Percentiles rank a stretch among this genome's conserved stretches.
Conservation (phyloP, 2,888 invertebrate genomes). For the Drosophila antonietae region DNA sequence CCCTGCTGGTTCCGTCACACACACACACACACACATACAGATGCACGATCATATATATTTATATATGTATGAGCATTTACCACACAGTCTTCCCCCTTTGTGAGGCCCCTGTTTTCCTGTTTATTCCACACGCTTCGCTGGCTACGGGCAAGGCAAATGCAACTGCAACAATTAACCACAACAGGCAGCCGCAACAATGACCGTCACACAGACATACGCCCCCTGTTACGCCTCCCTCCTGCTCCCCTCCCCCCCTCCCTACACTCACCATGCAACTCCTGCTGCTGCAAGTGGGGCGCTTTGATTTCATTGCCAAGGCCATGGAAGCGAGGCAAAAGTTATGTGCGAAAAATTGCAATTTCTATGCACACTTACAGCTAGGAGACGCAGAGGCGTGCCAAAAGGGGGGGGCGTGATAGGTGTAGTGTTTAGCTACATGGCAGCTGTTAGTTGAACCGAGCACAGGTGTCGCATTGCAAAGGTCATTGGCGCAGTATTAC, state of each 20-base stretch:
- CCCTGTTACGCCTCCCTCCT: neutral
- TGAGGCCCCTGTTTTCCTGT: constrained; percentile 19
- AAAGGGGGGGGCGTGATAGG: neutral
- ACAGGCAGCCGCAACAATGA: constrained; percentile 41
- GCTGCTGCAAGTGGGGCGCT: constrained; percentile 4
- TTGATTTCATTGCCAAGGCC: constrained; percentile 72
- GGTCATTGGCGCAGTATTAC: constrained; percentile 46
- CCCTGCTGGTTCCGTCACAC: constrained; percentile 7
- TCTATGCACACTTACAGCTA: constrained; percentile 29
- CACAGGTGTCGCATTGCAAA: constrained; percentile 56
- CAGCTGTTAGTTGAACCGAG: neutral
- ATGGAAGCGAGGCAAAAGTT: constrained; percentile 37
- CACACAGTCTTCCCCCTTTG: neutral
- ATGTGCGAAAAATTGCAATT: constrained; percentile 42
- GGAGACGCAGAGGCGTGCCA: neutral
- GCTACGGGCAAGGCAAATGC: constrained; percentile 51
- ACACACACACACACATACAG: neutral
- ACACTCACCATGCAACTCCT: neutral
- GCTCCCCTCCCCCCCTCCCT: no score
- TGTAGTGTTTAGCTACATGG: neutral
- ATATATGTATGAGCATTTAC: neutral
- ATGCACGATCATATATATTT: neutral
- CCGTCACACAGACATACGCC: constrained; percentile 26
- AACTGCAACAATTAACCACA: constrained; percentile 48
- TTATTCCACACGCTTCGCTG: constrained; percentile 61